Conservation (phyloP, 2,113 vertebrate species). For the Scomber japonicus region DNA sequence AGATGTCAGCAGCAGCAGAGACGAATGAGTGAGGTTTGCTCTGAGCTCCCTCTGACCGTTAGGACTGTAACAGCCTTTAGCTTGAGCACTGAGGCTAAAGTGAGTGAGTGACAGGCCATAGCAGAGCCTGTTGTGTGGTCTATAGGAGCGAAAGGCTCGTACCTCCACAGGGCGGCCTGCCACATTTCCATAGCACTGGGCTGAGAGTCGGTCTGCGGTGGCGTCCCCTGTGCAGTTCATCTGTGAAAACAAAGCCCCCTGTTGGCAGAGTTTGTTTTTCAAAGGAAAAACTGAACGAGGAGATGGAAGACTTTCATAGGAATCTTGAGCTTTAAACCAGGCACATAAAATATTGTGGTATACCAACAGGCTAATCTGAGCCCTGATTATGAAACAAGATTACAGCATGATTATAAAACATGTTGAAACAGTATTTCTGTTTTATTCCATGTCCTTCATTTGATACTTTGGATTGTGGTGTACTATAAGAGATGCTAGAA, state of each 20-base stretch:
- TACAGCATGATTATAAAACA: neutral
- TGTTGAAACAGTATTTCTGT: neutral
- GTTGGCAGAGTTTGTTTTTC: constrained; percentile 74
- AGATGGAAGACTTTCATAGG: constrained; percentile 20
- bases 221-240: constrained; percentile 87
- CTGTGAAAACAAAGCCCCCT: constrained; percentile 85
- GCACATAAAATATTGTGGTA: constrained; percentile 7
- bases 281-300: constrained; percentile 52
- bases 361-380: constrained; percentile 36
- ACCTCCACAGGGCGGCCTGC: constrained; percentile 83
- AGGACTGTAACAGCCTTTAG: constrained; percentile 45
- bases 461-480: neutral
- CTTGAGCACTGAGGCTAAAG: constrained; percentile 50
- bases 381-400: constrained; percentile 54
- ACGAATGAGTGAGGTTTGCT: constrained; percentile 51
- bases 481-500: neutral
- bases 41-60: constrained; percentile 59
- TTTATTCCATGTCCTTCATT: neutral
- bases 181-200: constrained; percentile 82
- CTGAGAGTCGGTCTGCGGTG: constrained; percentile 73
- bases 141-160: constrained; percentile 68
- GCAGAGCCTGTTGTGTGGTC: constrained; percentile 65
- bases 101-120: constrained; percentile 47
- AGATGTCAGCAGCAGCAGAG: constrained; percentile 35
- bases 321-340: constrained; percentile 43